Base-by-base conservation (phyloP, 2,797 vertebrate species). In the Pseudochaenichthys georgianus region DNA sequence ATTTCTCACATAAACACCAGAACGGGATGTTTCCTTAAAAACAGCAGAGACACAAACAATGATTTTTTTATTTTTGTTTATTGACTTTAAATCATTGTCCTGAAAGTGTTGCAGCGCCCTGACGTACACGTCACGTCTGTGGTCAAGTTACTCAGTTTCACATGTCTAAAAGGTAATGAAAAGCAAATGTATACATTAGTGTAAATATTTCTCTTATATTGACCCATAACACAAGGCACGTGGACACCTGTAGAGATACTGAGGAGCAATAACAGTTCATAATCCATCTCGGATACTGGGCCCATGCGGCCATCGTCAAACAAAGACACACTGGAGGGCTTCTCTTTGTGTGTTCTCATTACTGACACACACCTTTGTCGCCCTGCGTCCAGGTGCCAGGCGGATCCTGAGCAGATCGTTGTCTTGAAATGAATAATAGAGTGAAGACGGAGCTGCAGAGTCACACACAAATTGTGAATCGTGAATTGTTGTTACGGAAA, bases 161-260 rank as follows among this genome's bases (percentile, higher is more conserved):
- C 34, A 38, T 78, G 75, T n/a, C 68, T 74, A 78, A 52, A 87
- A 84, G n/a, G 46, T 59, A 63, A 71, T 51, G 70, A 83, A 83
- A 81, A 81, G 64, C 74, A 87, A 57, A 83, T 82, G 87, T 81
- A 84, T 78, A 85, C 71, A 86, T 65, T 85, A 78, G 78, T 60
- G 82, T 89, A 85, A 78, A 85, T 88, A 84, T 66, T 68, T 73
- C 46, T 75, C 73, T 65, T 83, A 89, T 76, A 81, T 9, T 69
- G 78, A 68, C 72, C 77, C 75, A 81, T 86, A 90, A 90, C 86
- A 84, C 71, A 93, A 95, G 93, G 94, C 92, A 95, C 94, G 93
- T 91, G 19, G 78, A 92, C 81, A 88, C 74, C 42, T 85, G 31
- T 71, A 86, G 87, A 91, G 87, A 87, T 28, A 28, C 77, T 84